Base-by-base conservation (phyloP, 2,888 invertebrate genomes). In the Oscheius sp. region DNA sequence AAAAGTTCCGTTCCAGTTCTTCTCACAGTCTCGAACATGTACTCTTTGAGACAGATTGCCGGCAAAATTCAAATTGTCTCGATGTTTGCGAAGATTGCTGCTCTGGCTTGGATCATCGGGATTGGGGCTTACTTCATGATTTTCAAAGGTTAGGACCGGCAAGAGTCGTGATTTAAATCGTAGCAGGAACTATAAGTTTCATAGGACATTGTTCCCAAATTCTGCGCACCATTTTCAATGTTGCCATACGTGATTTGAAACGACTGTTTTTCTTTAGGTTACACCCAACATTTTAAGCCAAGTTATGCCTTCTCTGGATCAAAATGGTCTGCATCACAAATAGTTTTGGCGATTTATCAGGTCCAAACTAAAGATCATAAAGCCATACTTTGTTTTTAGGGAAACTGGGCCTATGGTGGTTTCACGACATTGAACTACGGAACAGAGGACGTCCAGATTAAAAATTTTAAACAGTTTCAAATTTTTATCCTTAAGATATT, bases 401-500 rank as follows among this genome's bases (percentile, higher is more conserved):
- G 82, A 5, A 82, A 78, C 59, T 82, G 82, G 82, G 82, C 82
- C 11, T 82, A 77, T 58, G 82, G 79, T 29, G 82, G 82, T 13
- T 82, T 78, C 37, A 78, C 79, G 0, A 82, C 82, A 29, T 62
- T 82, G 33, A 82, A 82, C 70, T 82, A 78, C 58, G 82, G 82
- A n/a, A 76, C 82, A 0, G 82, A 82, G 50, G 82, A 82, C 35
- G 78, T 82, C 48, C 70, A 82, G 29, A 77, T 79, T 32, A 73
- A 75, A 37, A 75, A 82, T 51, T 80, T 82, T 13, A 55, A 55
- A 58, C 77, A 75, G 82, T 81, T 21, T 59, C 33, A 11, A 65
- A 37, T 65, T 2, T 47, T 5, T 65, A 2, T 50, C n/a, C 32
- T 65, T 32, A 21, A 21, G 21, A 21, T 21, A 21, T 21, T 21